Evolutionary conservation across 2,797 vertebrate species (phyloP).

Genomic region (Peromyscus aztecus): DNA sequence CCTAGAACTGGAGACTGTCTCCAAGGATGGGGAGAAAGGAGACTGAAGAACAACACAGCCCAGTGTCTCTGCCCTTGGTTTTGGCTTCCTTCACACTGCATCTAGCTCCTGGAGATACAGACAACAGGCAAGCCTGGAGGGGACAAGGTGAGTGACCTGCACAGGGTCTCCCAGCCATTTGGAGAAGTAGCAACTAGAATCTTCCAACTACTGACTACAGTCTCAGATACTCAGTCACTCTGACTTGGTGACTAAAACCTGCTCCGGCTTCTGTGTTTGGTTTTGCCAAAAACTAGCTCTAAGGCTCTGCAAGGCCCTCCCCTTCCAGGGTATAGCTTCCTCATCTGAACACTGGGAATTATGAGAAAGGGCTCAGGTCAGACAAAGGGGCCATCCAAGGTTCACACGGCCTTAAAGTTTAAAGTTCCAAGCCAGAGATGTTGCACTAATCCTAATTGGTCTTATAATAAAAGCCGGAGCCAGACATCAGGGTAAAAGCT

Average conservation of each 20-base stretch:
- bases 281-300: neutral
- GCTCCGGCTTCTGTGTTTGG: neutral
- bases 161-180: neutral
- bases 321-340: neutral
- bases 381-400: neutral
- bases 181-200: neutral
- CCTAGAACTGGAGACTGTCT: neutral
- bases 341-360: slow-evolving; percentile 36
- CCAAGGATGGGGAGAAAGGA: neutral
- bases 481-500: too few relatives aligned
- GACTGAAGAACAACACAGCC: neutral
- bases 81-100: neutral
- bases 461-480: too few relatives aligned
- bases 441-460: neutral
- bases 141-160: neutral
- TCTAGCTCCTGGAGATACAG: neutral
- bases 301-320: neutral
- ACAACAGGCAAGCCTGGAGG: neutral
- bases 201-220: neutral
- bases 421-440: slow-evolving; percentile 20
- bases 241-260: neutral
- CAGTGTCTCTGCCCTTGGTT: neutral
- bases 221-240: neutral
- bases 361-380: neutral
- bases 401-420: neutral